Evolutionary conservation across 2,888 invertebrate species (phyloP).

Genomic region (Tipula lateralis): DNA sequence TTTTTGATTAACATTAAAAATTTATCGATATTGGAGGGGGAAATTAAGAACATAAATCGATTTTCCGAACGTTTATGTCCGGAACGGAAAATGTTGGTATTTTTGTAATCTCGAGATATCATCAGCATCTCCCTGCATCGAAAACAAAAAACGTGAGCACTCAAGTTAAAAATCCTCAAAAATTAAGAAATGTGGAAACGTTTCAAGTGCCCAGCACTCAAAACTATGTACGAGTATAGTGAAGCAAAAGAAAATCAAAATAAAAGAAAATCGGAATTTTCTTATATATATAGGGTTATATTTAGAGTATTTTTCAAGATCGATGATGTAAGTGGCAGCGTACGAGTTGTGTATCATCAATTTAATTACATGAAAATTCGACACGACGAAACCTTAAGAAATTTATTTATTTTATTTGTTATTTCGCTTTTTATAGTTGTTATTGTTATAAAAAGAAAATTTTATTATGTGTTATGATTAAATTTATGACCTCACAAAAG

Average conservation of each 20-base stretch:
- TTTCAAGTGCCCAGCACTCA: not conserved
- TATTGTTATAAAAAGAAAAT: not conserved
- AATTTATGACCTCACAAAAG: not conserved
- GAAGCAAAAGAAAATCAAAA: not conserved
- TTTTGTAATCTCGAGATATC: too few relatives aligned
- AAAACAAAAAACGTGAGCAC: not conserved
- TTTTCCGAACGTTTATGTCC: not conserved
- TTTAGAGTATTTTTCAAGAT: not conserved
- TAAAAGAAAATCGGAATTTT: not conserved
- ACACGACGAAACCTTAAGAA: not conserved
- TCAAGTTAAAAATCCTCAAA: not conserved
- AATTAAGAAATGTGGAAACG: not conserved
- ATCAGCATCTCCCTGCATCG: not conserved
- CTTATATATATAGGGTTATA: not conserved
- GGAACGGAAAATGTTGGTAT: not conserved
- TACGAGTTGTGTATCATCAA: not conserved
- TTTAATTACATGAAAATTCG: not conserved
- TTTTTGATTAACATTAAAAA: not conserved
- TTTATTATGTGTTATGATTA: not conserved
- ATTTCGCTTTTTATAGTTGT: not conserved
- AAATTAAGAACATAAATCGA: not conserved
- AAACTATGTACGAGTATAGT: not conserved
- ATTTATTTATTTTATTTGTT: not conserved
- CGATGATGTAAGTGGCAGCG: not conserved
- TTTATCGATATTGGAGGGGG: not conserved